These are phyloP conservation scores for Anguilla rostrata DNA, from an alignment of 2,113 vertebrate species.

Conservation along the genomic window DNA sequence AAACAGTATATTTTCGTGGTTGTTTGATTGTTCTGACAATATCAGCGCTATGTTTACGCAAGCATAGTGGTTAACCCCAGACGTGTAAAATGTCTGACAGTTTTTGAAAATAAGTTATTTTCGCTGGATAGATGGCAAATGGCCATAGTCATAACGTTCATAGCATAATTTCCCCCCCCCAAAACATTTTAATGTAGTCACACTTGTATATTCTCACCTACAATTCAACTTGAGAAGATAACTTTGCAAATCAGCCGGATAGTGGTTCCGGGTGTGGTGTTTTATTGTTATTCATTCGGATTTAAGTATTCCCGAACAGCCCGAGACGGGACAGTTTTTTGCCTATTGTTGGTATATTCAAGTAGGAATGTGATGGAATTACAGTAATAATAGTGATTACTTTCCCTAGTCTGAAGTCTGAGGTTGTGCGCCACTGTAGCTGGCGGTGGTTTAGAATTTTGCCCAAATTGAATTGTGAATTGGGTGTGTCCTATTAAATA, in stretches of 20 bases:
- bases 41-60: not conserved
- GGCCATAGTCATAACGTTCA: too few species aligned
- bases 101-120: not conserved
- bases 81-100: not conserved
- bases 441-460: not conserved
- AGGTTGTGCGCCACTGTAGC: not conserved
- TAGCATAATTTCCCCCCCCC: too few species aligned
- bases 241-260: conserved; percentile 9
- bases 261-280: not conserved
- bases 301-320: too few species aligned
- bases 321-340: too few species aligned
- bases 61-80: not conserved
- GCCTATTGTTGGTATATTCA: too few species aligned
- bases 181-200: not conserved
- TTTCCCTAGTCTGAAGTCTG: not conserved
- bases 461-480: not conserved
- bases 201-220: not conserved
- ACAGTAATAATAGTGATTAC: too few species aligned
- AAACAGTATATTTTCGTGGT: not conserved
- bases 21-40: not conserved
- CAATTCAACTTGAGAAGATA: not conserved
- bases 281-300: too few species aligned
- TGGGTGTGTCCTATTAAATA: not conserved
- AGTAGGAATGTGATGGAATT: too few species aligned
- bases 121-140: not conserved